phyloP scores from a whole-genome alignment of 2,888 invertebrate genomes.

The Auanema freiburgensis region DNA sequence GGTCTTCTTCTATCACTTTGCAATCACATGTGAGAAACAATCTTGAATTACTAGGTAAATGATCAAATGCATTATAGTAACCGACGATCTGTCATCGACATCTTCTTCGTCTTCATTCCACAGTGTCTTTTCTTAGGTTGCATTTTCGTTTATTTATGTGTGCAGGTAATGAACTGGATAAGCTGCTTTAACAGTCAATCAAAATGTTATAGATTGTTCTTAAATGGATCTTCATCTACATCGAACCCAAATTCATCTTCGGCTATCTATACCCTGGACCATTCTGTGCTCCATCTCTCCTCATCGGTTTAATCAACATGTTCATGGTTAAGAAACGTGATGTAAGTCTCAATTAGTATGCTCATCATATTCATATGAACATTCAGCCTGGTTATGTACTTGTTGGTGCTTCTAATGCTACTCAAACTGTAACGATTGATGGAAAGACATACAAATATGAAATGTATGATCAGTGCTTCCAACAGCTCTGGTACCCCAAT shows the following conservation, averaged over 20 bases:
- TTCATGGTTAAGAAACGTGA: slow-evolving; percentile 77
- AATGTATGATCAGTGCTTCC: slow-evolving; percentile 48
- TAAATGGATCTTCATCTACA: slow-evolving; percentile 60
- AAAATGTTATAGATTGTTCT: slow-evolving; percentile 38
- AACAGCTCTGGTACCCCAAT: slow-evolving; percentile 56
- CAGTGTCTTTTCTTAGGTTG: slow-evolving; percentile 86
- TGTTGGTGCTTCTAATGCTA: slow-evolving; percentile 15
- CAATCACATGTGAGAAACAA: slow-evolving; percentile 60
- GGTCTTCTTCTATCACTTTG: slow-evolving; percentile 58
- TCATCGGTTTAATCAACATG: slow-evolving; percentile 77
- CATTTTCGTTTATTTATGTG: slow-evolving; percentile 91
- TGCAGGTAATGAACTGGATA: slow-evolving; percentile 80
- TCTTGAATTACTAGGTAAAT: not conserved
- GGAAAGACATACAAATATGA: slow-evolving; percentile 24
- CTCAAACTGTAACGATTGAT: slow-evolving; percentile 17
- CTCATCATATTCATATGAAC: not conserved
- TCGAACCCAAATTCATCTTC: slow-evolving; percentile 41
- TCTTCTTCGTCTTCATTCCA: slow-evolving; percentile 91
- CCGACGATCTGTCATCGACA: slow-evolving; percentile 74
- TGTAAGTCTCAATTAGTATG: not conserved
- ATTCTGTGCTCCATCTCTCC: slow-evolving; percentile 87
- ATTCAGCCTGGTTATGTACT: slow-evolving; percentile 30
- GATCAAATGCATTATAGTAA: slow-evolving; percentile 63
- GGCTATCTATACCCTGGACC: slow-evolving; percentile 64
- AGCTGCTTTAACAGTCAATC: too few species aligned